phyloP scores from a whole-genome alignment of 2,113 vertebrate genomes.

The Microcebus griseorufus region DNA sequence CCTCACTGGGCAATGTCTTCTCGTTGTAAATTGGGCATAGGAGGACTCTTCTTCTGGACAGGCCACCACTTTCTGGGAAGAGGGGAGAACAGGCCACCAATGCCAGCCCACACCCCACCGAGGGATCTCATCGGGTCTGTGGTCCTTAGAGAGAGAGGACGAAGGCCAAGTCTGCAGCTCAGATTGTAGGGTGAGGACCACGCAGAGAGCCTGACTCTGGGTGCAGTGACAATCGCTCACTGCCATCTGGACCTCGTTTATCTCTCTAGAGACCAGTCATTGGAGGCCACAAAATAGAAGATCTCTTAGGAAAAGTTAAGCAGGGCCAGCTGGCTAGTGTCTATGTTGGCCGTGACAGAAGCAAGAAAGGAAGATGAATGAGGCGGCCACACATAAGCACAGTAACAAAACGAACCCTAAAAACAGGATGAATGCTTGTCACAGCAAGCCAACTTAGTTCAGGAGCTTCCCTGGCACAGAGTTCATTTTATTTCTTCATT shows the following conservation, averaged over 20 bases:
- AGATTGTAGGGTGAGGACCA: background rate
- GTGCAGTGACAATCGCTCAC: background rate
- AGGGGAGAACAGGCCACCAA: background rate
- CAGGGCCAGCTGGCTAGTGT: background rate
- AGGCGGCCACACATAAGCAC: background rate
- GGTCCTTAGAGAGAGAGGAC: background rate
- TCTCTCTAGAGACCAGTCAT: background rate
- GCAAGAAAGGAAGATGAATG: background rate
- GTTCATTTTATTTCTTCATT: background rate
- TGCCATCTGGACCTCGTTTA: background rate
- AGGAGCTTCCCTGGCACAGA: background rate
- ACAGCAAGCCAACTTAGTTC: background rate
- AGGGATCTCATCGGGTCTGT: background rate
- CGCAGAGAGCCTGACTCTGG: background rate
- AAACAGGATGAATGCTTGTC: background rate
- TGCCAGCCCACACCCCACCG: background rate
- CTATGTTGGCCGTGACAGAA: background rate
- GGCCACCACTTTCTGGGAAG: background rate
- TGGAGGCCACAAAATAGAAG: background rate
- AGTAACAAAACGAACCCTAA: background rate
- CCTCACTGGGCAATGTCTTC: background rate
- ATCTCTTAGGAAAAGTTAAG: background rate
- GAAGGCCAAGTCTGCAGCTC: background rate
- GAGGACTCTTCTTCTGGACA: background rate
- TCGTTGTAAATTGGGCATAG: background rate